phyloP scores from a whole-genome alignment of 2,888 invertebrate genomes.

The Dione juno region DNA sequence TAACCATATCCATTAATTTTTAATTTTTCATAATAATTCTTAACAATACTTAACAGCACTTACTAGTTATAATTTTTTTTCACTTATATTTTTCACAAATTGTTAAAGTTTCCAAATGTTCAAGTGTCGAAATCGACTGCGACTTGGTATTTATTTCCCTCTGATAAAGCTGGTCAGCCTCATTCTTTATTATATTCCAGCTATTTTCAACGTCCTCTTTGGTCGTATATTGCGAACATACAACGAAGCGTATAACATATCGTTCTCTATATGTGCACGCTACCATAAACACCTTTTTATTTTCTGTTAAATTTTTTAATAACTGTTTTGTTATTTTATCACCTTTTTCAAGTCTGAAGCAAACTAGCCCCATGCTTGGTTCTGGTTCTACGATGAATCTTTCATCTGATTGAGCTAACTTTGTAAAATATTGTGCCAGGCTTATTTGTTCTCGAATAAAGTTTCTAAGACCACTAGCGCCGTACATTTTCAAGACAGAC shows the following conservation, averaged over 20 bases:
- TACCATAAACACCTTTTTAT: constrained; percentile 91
- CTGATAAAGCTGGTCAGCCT: constrained; percentile 69
- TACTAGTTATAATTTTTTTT: constrained; percentile 16
- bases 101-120: constrained; percentile 61
- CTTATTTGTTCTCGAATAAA: constrained; percentile 89
- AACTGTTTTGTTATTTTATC: constrained; percentile 88
- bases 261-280: constrained; percentile 88
- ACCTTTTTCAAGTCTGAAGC: constrained; percentile 92
- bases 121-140: constrained; percentile 57
- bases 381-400: constrained; percentile 91
- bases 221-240: constrained; percentile 89
- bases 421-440: constrained; percentile 91
- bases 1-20: background rate
- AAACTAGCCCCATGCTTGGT: constrained; percentile 91
- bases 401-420: constrained; percentile 86
- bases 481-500: constrained; percentile 94
- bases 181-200: constrained; percentile 86
- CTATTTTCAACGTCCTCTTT: constrained; percentile 89
- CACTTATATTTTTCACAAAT: constrained; percentile 72
- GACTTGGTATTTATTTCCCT: constrained; percentile 58
- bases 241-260: constrained; percentile 90
- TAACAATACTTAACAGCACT: background rate
- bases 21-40: too few species aligned
- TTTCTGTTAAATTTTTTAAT: constrained; percentile 87
- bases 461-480: constrained; percentile 90